Evolutionary conservation across 1,140 invertebrate species (phyloP), one percentile per base, ranked within the genome.

Genomic region (Leucophenga varia): DNA sequence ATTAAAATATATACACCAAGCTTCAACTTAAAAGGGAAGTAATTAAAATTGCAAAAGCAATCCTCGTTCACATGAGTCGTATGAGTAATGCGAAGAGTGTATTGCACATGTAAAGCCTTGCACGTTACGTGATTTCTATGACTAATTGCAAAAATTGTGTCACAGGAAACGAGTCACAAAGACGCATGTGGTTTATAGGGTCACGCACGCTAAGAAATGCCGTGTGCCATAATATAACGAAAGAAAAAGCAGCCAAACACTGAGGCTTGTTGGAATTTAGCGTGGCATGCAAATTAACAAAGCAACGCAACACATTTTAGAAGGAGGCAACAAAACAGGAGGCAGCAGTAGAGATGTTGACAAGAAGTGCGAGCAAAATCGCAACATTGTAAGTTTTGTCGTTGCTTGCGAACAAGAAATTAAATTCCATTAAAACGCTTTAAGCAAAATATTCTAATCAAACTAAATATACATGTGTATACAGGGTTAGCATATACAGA

Each of bases 101-200:
- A n/a, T 25, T 25, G 5, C 5, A 25, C 22, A 25, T 6, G 5
- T 25, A 10, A 25, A 10, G 22, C 22, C 5, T 10, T 6, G 22
- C n/a, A n/a, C 22, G 14, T 37, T 25, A 42, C 40, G 61, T 67
- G 64, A 58, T 68, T 64, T 54, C 64, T 51, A 60, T 68, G 64
- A 68, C 64, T 68, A 68, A 68, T 68, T 64, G 64, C 60, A 55
- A 60, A 55, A 68, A 68, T 60, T 68, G 64, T 68, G 64, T 68
- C 64, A 68, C 64, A 68, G 63, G 59, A 67, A 63, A 50, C 57
- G 50, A 57, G 54, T 20, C 38, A 34, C 34, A 28, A 19, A 49
- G 22, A 32, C 35, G 34, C 28, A 47, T 19, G 22, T 9, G 19
- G 47, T 45, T 54, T 52, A 56, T 61, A 49, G 50, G 61, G 61